Evolutionary conservation across 2,113 vertebrate species (phyloP).

Genomic region (Heteronetta atricapilla): DNA sequence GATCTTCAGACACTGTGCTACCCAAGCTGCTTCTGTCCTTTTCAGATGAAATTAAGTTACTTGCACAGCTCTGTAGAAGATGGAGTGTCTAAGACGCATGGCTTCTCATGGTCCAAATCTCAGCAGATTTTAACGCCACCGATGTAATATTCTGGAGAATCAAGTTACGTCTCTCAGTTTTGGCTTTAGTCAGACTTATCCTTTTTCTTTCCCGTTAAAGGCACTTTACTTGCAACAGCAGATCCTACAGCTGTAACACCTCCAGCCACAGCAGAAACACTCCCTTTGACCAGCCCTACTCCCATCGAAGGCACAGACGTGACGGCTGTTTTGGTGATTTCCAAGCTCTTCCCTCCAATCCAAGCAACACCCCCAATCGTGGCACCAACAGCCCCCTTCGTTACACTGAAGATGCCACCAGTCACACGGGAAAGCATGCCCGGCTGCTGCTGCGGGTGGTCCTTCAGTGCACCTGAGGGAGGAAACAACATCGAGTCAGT

Average conservation of each 20-base stretch:
- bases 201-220: constrained; percentile 92
- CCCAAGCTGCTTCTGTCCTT: constrained; percentile 69
- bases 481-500: neutral
- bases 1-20: constrained; percentile 65
- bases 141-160: constrained; percentile 41
- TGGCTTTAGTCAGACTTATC: constrained; percentile 92
- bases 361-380: constrained; percentile 92
- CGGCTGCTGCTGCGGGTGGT: constrained; percentile 87
- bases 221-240: constrained; percentile 92
- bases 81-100: constrained; percentile 64
- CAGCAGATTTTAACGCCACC: constrained; percentile 69
- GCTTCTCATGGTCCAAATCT: constrained; percentile 69
- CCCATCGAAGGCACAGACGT: constrained; percentile 89
- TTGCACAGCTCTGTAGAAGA: constrained; percentile 72
- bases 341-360: constrained; percentile 93
- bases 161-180: constrained; percentile 34
- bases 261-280: constrained; percentile 90
- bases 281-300: constrained; percentile 91
- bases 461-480: constrained; percentile 84
- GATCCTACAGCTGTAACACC: constrained; percentile 91
- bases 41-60: constrained; percentile 57
- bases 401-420: constrained; percentile 91
- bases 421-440: constrained; percentile 92
- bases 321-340: constrained; percentile 93
- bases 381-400: constrained; percentile 92